These are phyloP conservation scores for Lasioglossum zephyrum DNA, from an alignment of 2,888 invertebrate species.

Conservation along the genomic window DNA sequence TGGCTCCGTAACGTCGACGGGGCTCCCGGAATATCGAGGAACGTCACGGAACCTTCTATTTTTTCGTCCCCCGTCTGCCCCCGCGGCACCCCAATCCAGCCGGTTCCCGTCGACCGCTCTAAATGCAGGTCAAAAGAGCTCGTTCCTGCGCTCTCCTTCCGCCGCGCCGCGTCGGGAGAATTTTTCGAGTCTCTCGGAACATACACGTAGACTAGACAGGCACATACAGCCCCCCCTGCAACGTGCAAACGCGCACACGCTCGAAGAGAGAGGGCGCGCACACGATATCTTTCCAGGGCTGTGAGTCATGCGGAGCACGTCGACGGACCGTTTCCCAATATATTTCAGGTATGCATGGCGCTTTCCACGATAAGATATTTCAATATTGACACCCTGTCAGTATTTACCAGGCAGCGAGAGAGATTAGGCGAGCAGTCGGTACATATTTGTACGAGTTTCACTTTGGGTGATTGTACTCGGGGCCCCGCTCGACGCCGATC, in stretches of 20 bases:
- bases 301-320: constrained; percentile 64
- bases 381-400: constrained; percentile 80
- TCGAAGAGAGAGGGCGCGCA: not conserved
- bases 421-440: constrained; percentile 75
- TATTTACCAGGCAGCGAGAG: constrained; percentile 76
- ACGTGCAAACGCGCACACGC: not conserved
- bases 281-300: constrained; percentile 59
- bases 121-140: constrained; percentile 40
- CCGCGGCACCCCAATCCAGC: not conserved
- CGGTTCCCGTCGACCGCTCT: constrained; percentile 15
- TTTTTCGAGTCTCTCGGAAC: constrained; percentile 29
- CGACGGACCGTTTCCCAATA: constrained; percentile 67
- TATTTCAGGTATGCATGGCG: constrained; percentile 75
- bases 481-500: constrained; percentile 46
- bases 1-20: constrained; percentile 13
- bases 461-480: constrained; percentile 70
- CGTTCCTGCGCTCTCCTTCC: not conserved
- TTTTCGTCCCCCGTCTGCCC: constrained; percentile 5
- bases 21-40: constrained; percentile 47
- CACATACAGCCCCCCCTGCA: not conserved
- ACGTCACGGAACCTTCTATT: constrained; percentile 38
- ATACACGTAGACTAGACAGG: not conserved
- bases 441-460: constrained; percentile 80
- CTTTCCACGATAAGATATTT: constrained; percentile 80
- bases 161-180: constrained; percentile 17